Base-by-base conservation (phyloP, 2,113 vertebrate species). In the Butastur rufipennis region DNA sequence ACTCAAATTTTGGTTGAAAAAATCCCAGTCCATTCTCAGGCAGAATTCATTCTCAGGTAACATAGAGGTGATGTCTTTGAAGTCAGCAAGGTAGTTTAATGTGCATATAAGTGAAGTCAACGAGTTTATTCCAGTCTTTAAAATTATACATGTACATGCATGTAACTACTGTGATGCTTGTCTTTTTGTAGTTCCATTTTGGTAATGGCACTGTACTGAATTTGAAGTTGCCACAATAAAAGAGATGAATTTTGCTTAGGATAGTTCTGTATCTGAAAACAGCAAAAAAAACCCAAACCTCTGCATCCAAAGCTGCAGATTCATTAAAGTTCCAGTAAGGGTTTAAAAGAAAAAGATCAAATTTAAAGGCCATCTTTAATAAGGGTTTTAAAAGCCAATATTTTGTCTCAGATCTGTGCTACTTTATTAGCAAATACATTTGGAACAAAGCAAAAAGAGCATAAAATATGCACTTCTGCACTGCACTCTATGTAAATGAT, bases 101-200 rank as follows among this genome's bases (percentile, higher is more conserved):
- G n/a, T 74, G 63, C 21, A 31, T 34, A 1, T 17, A 74, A 90
- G 59, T 55, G n/a, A 92, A 94, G 26, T 26, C 75, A 81, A 63
- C 75, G 83, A 78, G 47, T 78, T 83, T 83, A 78, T 73, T 86
- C 71, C 63, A 83, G 86, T 67, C 82, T 81, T 81, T 63, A 83
- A 95, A 86, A 90, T 92, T 70, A 86, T 34, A 91, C 94, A 29
- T 36, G 92, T 58, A 71, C 71, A 26, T 22, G 43, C 92, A 91
- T 16, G 73, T 61, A 94, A 65, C 47, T 81, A 36, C 59, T 83
- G 47, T 71, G 83, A 92, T 87, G 27, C 79, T 26, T 78, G 48
- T n/a, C 58, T 88, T 95, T 95, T 91, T 80, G 81, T 88, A 93
- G 62, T 19, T 81, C 50, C 87, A 65, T 79, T 93, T 94, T 50